phyloP scores from a whole-genome alignment of 2,113 vertebrate genomes.

The Heterotilapia buettikoferi region DNA sequence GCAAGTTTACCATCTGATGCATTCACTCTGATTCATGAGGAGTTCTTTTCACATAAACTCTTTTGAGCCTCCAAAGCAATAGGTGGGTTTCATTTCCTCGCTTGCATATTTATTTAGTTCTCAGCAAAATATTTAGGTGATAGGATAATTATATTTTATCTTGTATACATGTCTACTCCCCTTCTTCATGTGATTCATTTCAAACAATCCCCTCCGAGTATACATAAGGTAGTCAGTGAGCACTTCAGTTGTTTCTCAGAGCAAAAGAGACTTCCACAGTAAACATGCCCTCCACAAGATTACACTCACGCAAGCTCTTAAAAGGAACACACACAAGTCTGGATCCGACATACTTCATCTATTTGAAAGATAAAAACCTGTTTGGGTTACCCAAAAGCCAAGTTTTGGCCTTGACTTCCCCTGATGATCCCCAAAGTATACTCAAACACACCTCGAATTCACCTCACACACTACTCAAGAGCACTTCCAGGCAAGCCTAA shows the following conservation, averaged over 20 bases:
- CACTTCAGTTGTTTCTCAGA: constrained; percentile 43
- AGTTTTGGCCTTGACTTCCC: not conserved
- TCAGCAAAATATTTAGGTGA: constrained; percentile 68
- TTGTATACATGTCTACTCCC: constrained; percentile 60
- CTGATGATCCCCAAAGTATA: not conserved
- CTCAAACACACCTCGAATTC: constrained; percentile 19
- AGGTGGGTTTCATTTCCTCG: constrained; percentile 57
- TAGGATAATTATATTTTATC: constrained; percentile 69
- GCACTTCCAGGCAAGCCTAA: constrained; percentile 31
- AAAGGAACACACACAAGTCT: constrained; percentile 39
- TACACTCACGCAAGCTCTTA: constrained; percentile 42
- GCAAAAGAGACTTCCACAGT: constrained; percentile 40
- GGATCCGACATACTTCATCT: constrained; percentile 30
- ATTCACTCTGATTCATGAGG: constrained; percentile 17
- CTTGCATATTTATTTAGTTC: constrained; percentile 65
- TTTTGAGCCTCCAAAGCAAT: constrained; percentile 30
- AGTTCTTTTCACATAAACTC: constrained; percentile 15
- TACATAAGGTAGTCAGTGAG: constrained; percentile 65
- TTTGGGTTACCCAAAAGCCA: constrained; percentile 27
- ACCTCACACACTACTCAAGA: constrained; percentile 16
- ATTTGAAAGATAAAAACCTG: constrained; percentile 24
- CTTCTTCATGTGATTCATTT: constrained; percentile 65
- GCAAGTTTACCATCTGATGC: constrained; percentile 24
- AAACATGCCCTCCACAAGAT: constrained; percentile 49
- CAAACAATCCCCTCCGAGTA: constrained; percentile 60